These are phyloP conservation scores for Drosophila pseudoananassae DNA, from an alignment of 1,140 invertebrate genomes.

Conservation along the genomic window DNA sequence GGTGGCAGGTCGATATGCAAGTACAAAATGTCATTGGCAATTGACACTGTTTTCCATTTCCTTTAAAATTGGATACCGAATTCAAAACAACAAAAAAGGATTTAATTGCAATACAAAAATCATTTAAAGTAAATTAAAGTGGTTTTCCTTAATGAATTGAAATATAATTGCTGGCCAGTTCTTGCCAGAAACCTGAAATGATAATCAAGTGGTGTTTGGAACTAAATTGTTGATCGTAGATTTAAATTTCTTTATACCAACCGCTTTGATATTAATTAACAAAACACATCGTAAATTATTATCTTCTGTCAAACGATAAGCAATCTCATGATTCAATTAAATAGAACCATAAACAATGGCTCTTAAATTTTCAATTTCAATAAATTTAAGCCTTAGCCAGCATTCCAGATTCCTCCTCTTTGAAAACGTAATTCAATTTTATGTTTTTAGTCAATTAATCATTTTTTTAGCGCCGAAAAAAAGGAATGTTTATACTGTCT, in stretches of 20 bases:
- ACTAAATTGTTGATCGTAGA: too few relatives aligned
- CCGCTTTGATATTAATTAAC: not conserved
- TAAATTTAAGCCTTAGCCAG: constrained; percentile 5
- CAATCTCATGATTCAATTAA: not conserved
- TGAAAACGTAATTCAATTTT: constrained; percentile 29
- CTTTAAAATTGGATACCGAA: not conserved
- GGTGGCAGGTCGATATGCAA: constrained; percentile 1
- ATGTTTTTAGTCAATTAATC: constrained; percentile 52
- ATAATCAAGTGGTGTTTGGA: too few relatives aligned
- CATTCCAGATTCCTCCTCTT: not conserved
- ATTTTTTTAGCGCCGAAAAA: constrained; percentile 30
- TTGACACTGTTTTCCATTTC: constrained; percentile 1
- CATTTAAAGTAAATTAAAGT: not conserved
- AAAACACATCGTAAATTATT: not conserved
- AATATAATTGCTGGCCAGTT: not conserved
- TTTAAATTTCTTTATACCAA: too few relatives aligned
- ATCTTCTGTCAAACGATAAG: not conserved
- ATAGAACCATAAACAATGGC: not conserved
- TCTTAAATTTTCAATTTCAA: constrained; percentile 22
- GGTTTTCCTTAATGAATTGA: not conserved
- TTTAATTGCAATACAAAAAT: not conserved
- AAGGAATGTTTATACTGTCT: constrained; percentile 31
- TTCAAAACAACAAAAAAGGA: not conserved
- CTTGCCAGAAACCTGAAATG: too few relatives aligned
- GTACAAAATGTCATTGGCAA: not conserved